A percentile compares a stretch with the other conserved stretches of the same genome.
phyloP scores from a whole-genome alignment of 1,140 invertebrate genomes.

The Aphelinus atriplicis region DNA sequence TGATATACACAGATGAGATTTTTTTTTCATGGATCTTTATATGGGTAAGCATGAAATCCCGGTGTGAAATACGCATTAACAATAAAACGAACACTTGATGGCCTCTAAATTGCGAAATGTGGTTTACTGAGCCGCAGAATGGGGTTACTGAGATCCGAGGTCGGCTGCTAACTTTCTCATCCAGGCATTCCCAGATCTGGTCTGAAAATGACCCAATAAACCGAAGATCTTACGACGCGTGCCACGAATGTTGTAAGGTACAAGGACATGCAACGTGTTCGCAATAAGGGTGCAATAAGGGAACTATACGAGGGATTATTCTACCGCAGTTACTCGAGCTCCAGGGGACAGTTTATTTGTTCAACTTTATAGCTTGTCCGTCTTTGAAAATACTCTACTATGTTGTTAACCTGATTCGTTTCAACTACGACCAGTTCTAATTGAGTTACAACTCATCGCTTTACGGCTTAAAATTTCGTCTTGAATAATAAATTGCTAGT shows the following conservation, averaged over 20 bases:
- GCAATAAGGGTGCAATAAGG: slow-evolving; percentile 36
- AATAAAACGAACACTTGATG: slow-evolving; percentile 24
- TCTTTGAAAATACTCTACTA: no score
- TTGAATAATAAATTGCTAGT: no score
- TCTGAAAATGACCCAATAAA: slow-evolving; percentile 22
- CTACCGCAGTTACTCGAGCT: no score
- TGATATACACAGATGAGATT: no score
- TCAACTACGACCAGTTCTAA: no score
- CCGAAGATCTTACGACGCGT: slow-evolving; percentile 7
- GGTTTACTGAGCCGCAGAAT: slow-evolving; percentile 15
- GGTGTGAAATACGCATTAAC: not conserved
- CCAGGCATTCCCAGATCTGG: not conserved
- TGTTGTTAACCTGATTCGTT: no score
- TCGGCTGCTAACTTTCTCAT: slow-evolving; percentile 18
- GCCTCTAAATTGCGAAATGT: slow-evolving; percentile 14
- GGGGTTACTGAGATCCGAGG: not conserved
- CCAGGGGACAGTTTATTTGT: no score
- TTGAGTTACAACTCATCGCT: no score
- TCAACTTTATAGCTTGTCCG: no score
- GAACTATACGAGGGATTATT: slow-evolving; percentile 36
- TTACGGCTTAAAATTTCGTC: no score
- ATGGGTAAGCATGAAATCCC: no score
- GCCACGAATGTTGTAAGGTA: slow-evolving; percentile 44
- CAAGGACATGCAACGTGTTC: slow-evolving; percentile 33
- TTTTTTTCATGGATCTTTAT: no score